Evolutionary conservation across 2,888 invertebrate genomes (phyloP), one percentile per base, ranked within the genome.

Genomic region (Orthonevra nobilis): DNA sequence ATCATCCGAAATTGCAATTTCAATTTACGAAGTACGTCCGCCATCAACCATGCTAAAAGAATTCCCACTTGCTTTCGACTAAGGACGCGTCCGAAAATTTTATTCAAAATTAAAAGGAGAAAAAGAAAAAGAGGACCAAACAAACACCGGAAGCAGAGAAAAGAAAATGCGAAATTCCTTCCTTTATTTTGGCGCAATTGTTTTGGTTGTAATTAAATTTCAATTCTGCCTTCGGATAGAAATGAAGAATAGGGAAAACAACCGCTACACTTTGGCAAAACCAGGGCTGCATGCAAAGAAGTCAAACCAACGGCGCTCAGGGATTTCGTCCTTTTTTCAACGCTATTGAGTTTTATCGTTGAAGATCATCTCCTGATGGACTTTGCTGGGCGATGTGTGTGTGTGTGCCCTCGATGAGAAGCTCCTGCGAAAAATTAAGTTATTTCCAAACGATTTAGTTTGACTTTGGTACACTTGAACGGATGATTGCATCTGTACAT

Each of bases 391-490:
- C 19, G 66, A 36, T 12, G 34, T 10, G 40, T 40, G 50, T 60
- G 36, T 48, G 50, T 40, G 61, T 61, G 28, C 40, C 26, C 54
- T 9, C 19, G 40, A 48, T 32, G 48, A 48, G 44, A 34, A 15
- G 38, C 34, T 34, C 42, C 40, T 32, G 30, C 42, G 40, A 58
- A 68, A 72, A 79, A 82, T 83, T 81, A 83, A 82, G 72, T 82
- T 83, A 83, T 82, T 83, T 83, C 83, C 83, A 75, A 81, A 46
- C 82, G 83, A 83, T 82, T 82, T 81, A 83, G 54, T 83, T 82
- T 79, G 82, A 81, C 81, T 83, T 83, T 81, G 72, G 64, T 69
- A 81, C 82, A 82, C 46, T 60, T 77, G 58, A 77, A 66, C 52
- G 81, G 77, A 68, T 70, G 54, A 74, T 68, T 68, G 68, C 70